These are phyloP conservation scores for Crenichthys baileyi DNA, from an alignment of 2,797 vertebrate species.

Conservation along the genomic window DNA sequence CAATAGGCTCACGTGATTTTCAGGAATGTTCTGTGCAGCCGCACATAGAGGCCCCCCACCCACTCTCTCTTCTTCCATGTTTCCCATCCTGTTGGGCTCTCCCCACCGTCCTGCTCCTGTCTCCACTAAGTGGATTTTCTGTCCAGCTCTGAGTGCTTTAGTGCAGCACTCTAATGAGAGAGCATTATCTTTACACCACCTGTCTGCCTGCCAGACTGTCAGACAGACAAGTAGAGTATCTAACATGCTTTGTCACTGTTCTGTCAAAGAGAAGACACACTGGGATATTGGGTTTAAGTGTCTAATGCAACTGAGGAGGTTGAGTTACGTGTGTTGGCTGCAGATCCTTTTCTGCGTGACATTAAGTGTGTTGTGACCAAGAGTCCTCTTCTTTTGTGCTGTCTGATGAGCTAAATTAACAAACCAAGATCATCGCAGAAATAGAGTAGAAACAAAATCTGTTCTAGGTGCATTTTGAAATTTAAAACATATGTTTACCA, in stretches of 20 bases:
- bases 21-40: conserved; percentile 29
- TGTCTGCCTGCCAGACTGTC: conserved; percentile 41
- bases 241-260: background rate
- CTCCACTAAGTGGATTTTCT: conserved; percentile 74
- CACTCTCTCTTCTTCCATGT: conserved; percentile 12
- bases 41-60: background rate
- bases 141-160: conserved; percentile 72
- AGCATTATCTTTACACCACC: conserved; percentile 66
- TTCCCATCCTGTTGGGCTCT: conserved; percentile 19
- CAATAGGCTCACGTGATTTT: conserved; percentile 57
- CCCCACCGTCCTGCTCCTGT: conserved; percentile 33
- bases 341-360: background rate
- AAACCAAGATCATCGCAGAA: background rate
- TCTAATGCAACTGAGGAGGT: conserved; percentile 17
- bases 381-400: background rate
- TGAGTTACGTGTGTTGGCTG: conserved; percentile 7
- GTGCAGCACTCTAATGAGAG: conserved; percentile 62
- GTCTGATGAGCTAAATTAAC: background rate
- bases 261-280: conserved; percentile 23
- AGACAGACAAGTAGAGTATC: background rate
- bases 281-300: conserved; percentile 26
- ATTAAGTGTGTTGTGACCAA: background rate
- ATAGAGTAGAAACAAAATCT: background rate
- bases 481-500: too few relatives aligned
- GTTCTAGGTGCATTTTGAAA: background rate